Percentiles rank a stretch among this genome's conserved stretches.
These are phyloP conservation scores for Cybosia mesomella DNA, from an alignment of 2,888 invertebrate species.

Conservation along the genomic window DNA sequence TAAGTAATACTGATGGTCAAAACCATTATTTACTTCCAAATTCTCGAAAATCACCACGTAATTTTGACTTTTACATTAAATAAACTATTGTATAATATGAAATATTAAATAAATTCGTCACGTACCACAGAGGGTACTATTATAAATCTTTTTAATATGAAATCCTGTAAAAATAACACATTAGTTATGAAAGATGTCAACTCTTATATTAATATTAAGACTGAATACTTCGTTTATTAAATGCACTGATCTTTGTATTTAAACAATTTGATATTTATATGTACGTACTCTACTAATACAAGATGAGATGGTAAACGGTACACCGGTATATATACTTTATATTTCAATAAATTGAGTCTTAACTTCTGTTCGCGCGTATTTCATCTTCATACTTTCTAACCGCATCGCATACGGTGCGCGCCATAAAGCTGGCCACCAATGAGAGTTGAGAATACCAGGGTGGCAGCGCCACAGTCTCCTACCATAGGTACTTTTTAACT, in stretches of 20 bases:
- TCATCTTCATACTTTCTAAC: too few relatives aligned
- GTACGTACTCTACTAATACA: background rate
- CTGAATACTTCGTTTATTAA: constrained; percentile 37
- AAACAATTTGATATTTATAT: background rate
- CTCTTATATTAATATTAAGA: constrained; percentile 48
- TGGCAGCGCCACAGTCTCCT: too few relatives aligned
- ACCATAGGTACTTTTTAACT: too few relatives aligned
- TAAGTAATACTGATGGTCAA: background rate
- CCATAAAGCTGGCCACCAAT: too few relatives aligned
- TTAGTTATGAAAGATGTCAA: constrained; percentile 48
- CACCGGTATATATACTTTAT: background rate
- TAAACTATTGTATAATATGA: constrained; percentile 39
- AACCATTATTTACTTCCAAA: background rate
- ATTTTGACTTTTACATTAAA: constrained; percentile 37
- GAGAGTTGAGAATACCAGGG: too few relatives aligned
- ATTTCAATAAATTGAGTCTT: background rate
- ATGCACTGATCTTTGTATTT: constrained; percentile 44
- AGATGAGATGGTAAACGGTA: background rate
- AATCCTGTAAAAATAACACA: constrained; percentile 47
- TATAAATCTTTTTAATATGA: constrained; percentile 31
- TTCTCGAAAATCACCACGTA: constrained; percentile 25
- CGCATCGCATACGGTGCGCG: too few relatives aligned
- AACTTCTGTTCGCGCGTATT: too few relatives aligned
- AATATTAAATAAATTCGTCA: constrained; percentile 51
- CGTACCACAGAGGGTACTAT: constrained; percentile 32